These are phyloP conservation scores for Diaperis boleti DNA, from an alignment of 2,888 invertebrate genomes.

Conservation along the genomic window DNA sequence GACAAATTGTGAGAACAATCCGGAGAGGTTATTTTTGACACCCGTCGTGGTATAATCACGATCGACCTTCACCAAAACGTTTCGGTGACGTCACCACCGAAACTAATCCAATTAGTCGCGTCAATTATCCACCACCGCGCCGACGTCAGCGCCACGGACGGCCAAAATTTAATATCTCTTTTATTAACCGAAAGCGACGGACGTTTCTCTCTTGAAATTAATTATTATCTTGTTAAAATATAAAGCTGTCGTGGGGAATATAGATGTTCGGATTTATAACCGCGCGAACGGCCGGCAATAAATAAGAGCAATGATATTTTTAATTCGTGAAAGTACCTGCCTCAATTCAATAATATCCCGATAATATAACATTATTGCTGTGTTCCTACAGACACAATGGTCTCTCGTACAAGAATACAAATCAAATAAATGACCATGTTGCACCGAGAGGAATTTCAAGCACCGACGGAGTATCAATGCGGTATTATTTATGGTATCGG, in stretches of 20 bases:
- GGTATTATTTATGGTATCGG: slow-evolving; percentile 63
- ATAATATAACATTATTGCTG: slow-evolving; percentile 61
- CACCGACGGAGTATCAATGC: slow-evolving; percentile 59
- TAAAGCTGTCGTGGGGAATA: slow-evolving; percentile 39
- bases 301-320: slow-evolving; percentile 49
- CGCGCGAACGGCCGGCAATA: slow-evolving; percentile 28
- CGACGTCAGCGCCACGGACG: neutral
- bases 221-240: slow-evolving; percentile 39
- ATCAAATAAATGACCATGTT: slow-evolving; percentile 61
- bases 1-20: slow-evolving; percentile 19
- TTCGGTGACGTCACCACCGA: no score
- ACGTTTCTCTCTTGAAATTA: slow-evolving; percentile 30
- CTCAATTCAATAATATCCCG: slow-evolving; percentile 58
- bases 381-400: slow-evolving; percentile 59
- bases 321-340: slow-evolving; percentile 53
- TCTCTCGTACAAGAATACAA: slow-evolving; percentile 59
- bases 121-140: slow-evolving; percentile 8
- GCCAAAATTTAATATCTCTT: slow-evolving; percentile 25
- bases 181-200: slow-evolving; percentile 15
- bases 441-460: slow-evolving; percentile 55
- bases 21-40: no score
- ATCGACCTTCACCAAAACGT: no score
- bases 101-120: no score
- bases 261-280: slow-evolving; percentile 42
- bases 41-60: no score